Evolutionary conservation across 2,113 vertebrate genomes (phyloP).

Genomic region (Sterrhoptilus dennistouni): DNA sequence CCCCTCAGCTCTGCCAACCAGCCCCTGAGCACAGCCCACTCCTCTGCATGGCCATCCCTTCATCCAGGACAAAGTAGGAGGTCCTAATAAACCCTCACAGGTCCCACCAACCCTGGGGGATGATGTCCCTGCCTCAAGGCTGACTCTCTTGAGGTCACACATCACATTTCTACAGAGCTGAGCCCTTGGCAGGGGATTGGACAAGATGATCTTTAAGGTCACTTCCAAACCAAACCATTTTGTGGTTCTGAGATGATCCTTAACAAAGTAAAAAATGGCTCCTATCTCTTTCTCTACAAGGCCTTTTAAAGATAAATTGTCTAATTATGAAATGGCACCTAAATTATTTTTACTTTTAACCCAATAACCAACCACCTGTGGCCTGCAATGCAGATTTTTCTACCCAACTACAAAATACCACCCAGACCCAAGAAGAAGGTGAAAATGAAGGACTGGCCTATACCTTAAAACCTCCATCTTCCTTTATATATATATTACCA

Average conservation of each 20-base stretch:
- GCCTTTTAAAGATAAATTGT: no score
- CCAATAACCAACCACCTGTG: no score
- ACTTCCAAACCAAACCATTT: background rate
- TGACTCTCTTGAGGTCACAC: fast-evolving
- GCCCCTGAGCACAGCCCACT: background rate
- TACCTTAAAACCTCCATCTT: no score
- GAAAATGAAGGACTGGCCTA: no score
- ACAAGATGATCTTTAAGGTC: background rate
- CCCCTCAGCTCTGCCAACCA: background rate
- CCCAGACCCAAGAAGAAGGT: no score
- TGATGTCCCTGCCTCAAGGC: background rate
- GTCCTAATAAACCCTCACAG: background rate
- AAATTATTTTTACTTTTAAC: no score
- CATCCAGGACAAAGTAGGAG: background rate
- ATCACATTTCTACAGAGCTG: background rate
- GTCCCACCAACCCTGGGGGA: background rate
- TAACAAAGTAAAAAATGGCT: no score
- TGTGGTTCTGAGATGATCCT: background rate
- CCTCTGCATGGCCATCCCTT: background rate
- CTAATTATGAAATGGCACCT: no score
- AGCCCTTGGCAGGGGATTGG: background rate
- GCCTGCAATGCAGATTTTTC: no score
- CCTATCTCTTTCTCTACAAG: no score
- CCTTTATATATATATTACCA: no score
- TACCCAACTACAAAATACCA: no score